phyloP scores from a whole-genome alignment of 2,888 invertebrate species.

The Opisthograptis luteolata region DNA sequence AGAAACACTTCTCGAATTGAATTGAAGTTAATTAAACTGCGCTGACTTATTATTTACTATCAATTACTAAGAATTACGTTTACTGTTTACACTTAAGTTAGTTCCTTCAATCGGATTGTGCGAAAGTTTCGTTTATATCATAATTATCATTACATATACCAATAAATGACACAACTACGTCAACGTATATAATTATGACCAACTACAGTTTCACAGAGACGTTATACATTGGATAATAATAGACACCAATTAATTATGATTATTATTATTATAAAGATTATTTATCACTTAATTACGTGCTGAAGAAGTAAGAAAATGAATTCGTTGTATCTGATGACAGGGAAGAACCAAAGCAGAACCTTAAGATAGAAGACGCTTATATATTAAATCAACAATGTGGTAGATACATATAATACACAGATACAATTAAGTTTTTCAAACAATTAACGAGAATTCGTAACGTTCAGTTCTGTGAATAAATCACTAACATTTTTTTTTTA shows the following conservation, averaged over 20 bases:
- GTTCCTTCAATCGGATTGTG: slow-evolving; percentile 79
- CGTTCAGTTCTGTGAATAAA: slow-evolving; percentile 84
- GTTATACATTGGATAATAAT: slow-evolving; percentile 56
- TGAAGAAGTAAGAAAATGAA: slow-evolving; percentile 55
- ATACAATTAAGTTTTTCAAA: slow-evolving; percentile 71
- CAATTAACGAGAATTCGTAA: slow-evolving; percentile 77
- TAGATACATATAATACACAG: slow-evolving; percentile 75
- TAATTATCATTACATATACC: slow-evolving; percentile 54
- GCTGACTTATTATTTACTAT: slow-evolving; percentile 55
- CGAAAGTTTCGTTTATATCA: slow-evolving; percentile 72
- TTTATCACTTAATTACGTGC: slow-evolving; percentile 55
- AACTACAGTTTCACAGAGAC: slow-evolving; percentile 46
- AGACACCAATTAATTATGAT: slow-evolving; percentile 75
- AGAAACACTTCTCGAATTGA: not conserved
- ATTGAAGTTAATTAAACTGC: slow-evolving; percentile 10
- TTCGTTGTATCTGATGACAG: slow-evolving; percentile 73
- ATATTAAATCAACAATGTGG: slow-evolving; percentile 77
- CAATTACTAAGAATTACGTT: no score
- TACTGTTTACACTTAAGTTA: slow-evolving; percentile 75
- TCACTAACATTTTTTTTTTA: slow-evolving; percentile 69
- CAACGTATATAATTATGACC: slow-evolving; percentile 63
- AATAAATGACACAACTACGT: slow-evolving; percentile 75
- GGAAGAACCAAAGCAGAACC: slow-evolving; percentile 39
- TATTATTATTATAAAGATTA: slow-evolving; percentile 56
- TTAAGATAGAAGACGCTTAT: slow-evolving; percentile 70